Evolutionary conservation across 2,113 vertebrate genomes (phyloP), one percentile per base, ranked within the genome.

Genomic region (Tragelaphus strepsiceros): DNA sequence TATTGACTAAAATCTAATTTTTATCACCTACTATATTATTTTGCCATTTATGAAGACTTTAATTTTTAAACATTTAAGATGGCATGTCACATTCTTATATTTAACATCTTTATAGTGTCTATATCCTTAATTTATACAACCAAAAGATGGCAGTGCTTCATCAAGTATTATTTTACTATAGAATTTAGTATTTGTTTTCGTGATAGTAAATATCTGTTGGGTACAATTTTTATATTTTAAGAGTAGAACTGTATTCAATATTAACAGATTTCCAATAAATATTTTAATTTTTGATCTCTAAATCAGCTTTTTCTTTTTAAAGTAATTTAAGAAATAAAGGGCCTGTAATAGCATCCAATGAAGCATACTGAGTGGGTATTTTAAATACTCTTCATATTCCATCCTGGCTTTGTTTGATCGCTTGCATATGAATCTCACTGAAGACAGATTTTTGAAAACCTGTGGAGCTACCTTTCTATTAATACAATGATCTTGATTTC

Each of bases 141-240:
- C 98, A 99, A 99, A 98, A 99, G 99, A 98, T 98, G 99, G 99
- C 99, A 99, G 98, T 99, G 51, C 98, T 98, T 99, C 98, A 99
- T 99, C 98, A 99, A 98, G 96, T 98, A 98, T 99, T 98, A 84
- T 92, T 77, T 97, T 84, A 87, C 97, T 94, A 22, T 80, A 95
- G 43, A 77, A 39, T 85, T 97, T 96, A 97, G 85, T 84, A 89
- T 71, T 94, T 92, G 77, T 91, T 97, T 98, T 91, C 94, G 78
- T 85, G 92, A 96, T 24, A 78, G 90, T 98, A 92, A 87, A 87
- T 93, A 93, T 88, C 61, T 85, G 97, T 96, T 49, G 17, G 51
- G 59, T 96, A 59, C 0, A 8, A 71, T 46, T 91, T 87, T n/a
- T 77, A 43, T 90, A 62, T 93, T 98, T 97, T 90, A 96, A 98